Base-by-base conservation (phyloP, 1,140 invertebrate genomes). In the Pteromalus puparum region DNA sequence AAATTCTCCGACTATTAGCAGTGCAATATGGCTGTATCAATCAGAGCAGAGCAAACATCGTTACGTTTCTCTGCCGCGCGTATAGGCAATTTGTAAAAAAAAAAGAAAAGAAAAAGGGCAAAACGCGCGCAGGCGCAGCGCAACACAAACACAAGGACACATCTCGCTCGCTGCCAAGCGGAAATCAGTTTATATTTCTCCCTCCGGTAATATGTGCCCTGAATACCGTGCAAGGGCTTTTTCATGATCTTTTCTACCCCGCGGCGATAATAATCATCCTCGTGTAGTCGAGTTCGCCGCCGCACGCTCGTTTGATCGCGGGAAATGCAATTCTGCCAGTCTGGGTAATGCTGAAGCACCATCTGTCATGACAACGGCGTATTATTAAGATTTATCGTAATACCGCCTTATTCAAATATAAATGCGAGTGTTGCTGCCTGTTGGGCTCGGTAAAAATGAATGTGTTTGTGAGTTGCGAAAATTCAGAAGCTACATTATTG, bases 171-270 rank as follows among this genome's bases (percentile, higher is more conserved):
- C 4, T 24, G 73, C 42, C 67, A 81, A 72, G 12, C 42, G 67
- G 18, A 70, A 81, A 81, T 81, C 78, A 72, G 38, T 81, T 38
- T 46, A 72, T 38, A 26, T 24, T 48, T 10, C 30, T 9, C 53
- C 53, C 18, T 1, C 1, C 67, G 38, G 70, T 81, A 72, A 79
- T 81, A 26, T 81, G 78, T 34, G 24, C 26, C 67, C 30, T 80
- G 67, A 80, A 68, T 80, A 38, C 48, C 30, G 3, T 38, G 65
- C 21, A 38, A 79, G 34, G 15, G 28, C n/a, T 65, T 79, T 78
- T 68, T 79, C 77, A 68, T n/a, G n/a, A 78, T 70, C 34, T 72
- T 81, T 46, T 24, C 15, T 18, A 81, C 67, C 72, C 72, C 73
- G 34, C 34, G 72, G 81, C 28, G 24, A 82, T 82, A 74, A 75